Conservation (phyloP, 2,113 vertebrate genomes). For the Regulus satrapa region DNA sequence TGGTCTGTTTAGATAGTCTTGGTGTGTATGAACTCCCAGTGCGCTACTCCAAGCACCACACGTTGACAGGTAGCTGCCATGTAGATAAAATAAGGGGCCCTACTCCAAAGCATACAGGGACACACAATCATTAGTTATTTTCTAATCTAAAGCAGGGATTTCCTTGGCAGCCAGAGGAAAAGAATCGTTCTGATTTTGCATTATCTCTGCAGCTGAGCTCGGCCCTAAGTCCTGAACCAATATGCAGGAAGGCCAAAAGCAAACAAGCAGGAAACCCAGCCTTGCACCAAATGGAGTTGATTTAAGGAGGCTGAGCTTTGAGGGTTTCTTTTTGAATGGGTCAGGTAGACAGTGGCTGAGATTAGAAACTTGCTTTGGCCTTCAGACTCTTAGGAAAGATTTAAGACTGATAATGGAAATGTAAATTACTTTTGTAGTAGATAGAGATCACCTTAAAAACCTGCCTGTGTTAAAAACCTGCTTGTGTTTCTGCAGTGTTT, state of each 20-base stretch:
- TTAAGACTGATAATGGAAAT: not conserved
- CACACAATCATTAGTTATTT: constrained; percentile 61
- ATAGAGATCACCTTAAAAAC: constrained; percentile 7
- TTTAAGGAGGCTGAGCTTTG: not conserved
- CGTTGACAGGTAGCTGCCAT: constrained; percentile 71
- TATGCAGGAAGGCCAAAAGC: not conserved
- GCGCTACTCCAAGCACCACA: constrained; percentile 62
- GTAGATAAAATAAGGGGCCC: constrained; percentile 71
- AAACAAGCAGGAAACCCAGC: constrained; percentile 41
- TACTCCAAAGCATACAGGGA: constrained; percentile 37
- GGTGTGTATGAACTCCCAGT: constrained; percentile 74
- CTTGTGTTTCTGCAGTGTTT: not conserved
- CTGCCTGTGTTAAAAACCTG: not conserved
- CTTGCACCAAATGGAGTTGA: not conserved
- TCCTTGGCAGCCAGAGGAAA: not conserved
- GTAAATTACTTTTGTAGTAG: not conserved
- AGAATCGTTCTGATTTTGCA: not conserved
- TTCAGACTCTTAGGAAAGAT: not conserved
- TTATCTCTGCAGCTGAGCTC: constrained; percentile 14
- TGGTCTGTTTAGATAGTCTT: constrained; percentile 80
- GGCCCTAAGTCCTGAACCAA: constrained; percentile 1
- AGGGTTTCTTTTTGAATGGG: not conserved
- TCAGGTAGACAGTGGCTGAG: not conserved
- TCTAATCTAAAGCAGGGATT: constrained; percentile 59
- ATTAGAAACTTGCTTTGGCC: not conserved